Evolutionary conservation across 1,140 invertebrate species (phyloP).

Genomic region (Theocolax elegans): DNA sequence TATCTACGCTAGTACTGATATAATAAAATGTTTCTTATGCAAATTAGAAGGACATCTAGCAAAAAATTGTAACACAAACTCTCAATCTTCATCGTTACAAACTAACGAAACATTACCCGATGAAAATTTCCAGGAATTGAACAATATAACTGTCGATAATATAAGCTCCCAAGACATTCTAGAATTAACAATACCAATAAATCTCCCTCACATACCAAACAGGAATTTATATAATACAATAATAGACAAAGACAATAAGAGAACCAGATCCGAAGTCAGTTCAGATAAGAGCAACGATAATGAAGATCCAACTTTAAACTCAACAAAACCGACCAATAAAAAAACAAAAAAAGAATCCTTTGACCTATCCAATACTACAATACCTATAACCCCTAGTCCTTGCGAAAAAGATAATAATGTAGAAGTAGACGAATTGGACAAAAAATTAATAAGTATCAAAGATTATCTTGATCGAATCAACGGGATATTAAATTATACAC

Average conservation of each 20-base stretch:
- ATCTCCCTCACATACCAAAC: too few relatives aligned
- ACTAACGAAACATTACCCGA: too few relatives aligned
- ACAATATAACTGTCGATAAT: too few relatives aligned
- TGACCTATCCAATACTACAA: not conserved
- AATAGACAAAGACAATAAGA: not conserved
- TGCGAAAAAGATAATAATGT: not conserved
- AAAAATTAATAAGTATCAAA: not conserved
- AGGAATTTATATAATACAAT: too few relatives aligned
- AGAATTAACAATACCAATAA: too few relatives aligned
- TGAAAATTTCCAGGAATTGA: too few relatives aligned
- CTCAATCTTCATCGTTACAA: too few relatives aligned
- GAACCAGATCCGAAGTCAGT: not conserved
- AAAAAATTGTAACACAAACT: too few relatives aligned
- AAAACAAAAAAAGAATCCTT: not conserved
- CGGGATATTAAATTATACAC: not conserved
- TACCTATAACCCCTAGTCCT: not conserved
- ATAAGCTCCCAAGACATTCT: too few relatives aligned
- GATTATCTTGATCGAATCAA: conserved; percentile 1
- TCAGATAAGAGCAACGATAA: not conserved
- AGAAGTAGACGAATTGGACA: not conserved
- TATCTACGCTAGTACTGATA: too few relatives aligned
- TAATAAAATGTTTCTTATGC: too few relatives aligned
- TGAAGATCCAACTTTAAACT: not conserved
- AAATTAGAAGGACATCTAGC: too few relatives aligned
- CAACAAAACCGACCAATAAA: not conserved